Base-by-base conservation (phyloP, 2,888 invertebrate genomes). In the Drosophila gaucha region DNA sequence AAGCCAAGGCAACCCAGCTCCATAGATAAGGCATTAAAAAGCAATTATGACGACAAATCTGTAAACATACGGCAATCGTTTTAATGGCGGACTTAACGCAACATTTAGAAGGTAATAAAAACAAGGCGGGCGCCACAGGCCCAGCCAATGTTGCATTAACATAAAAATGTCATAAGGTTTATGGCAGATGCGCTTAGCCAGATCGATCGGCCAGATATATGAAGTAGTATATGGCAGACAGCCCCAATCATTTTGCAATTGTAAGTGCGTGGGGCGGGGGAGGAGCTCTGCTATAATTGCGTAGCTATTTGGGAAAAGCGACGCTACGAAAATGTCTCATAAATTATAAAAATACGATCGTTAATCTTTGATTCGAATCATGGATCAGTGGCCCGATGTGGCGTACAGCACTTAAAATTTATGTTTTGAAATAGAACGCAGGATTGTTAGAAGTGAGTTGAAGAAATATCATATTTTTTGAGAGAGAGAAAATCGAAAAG, bases 31-130 rank as follows among this genome's bases (percentile, higher is more conserved):
- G 88, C 73, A 89, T 89, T 89, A 89, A 89, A 89, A 89, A 86
- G 89, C 89, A 89, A 89, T 89, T 89, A 89, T 86, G 78, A 79
- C 88, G 86, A 89, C 89, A 89, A 89, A 88, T 84, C 89, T 88
- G 89, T 89, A 89, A 89, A 89, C 89, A 89, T 84, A 83, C 85
- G 85, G 85, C 83, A 73, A 83, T 78, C 74, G 83, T 78, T 78
- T 84, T 80, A 86, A 87, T 89, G 82, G 89, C 80, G 83, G 88
- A 89, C 85, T 88, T 88, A 89, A 74, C 77, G 85, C 79, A 82
- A 84, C 87, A 88, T 89, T 86, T 82, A 83, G 77, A 76, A 78
- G 85, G 72, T 75, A 87, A 87, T 87, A 87, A 88, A 87, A 85
- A 62, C 88, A 69, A 58, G 69, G 66, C 78, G 62, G 67, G 65